These are phyloP conservation scores for Burhinus oedicnemus DNA, from an alignment of 2,113 vertebrate species.

Conservation along the genomic window DNA sequence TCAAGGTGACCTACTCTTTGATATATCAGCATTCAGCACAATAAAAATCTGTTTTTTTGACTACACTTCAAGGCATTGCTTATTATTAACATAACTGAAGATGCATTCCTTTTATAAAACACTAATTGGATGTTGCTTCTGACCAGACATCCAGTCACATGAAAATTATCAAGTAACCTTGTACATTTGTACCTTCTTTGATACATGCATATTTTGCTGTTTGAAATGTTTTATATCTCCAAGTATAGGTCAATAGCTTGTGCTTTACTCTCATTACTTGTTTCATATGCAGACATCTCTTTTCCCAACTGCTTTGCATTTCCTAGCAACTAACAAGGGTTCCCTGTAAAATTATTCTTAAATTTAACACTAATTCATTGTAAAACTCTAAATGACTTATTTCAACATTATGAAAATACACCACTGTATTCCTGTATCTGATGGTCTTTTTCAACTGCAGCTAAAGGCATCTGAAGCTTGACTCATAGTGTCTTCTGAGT, in stretches of 20 bases:
- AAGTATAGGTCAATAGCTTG: background rate
- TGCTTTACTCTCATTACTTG: background rate
- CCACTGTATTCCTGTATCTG: background rate
- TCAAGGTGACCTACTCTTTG: background rate
- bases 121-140: background rate
- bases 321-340: background rate
- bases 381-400: background rate
- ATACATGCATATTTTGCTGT: background rate
- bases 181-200: background rate
- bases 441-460: background rate
- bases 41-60: background rate
- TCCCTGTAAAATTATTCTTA: background rate
- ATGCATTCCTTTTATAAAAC: background rate
- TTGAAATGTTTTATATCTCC: background rate
- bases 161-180: background rate
- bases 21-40: background rate
- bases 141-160: background rate
- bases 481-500: background rate
- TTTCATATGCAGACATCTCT: background rate
- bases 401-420: background rate
- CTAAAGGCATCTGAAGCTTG: background rate
- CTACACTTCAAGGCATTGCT: background rate
- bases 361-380: background rate
- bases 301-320: background rate
- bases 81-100: background rate